Base-by-base conservation (phyloP, 2,797 vertebrate species). In the Microhierax caerulescens region DNA sequence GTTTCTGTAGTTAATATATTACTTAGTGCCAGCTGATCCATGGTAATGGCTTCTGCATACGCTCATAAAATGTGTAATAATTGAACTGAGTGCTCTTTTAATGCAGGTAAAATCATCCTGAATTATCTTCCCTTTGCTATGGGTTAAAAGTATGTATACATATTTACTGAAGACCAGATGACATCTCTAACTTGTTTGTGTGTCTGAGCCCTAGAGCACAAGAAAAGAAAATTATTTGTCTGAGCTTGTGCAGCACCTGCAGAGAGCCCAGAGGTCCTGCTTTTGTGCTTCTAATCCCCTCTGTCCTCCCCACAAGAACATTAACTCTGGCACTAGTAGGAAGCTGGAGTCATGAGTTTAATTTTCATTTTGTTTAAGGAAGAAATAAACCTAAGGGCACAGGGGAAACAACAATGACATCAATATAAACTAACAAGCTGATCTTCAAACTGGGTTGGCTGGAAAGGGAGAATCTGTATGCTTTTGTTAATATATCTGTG, bases 311-410 rank as follows among this genome's bases (percentile, higher is more conserved):
- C 67, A 48, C 48, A 69, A 85, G 83, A 90, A 56, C 73, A 86
- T 20, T 84, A 69, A 51, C 51, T 86, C 61, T 17, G 45, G 83
- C 59, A 53, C n/a, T 34, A 36, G 76, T 8, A 88, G 69, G 34
- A 86, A 78, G 57, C 53, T 78, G 54, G 24, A 82, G 91, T 50
- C 64, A 50, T 32, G 70, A 82, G 74, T 76, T 87, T 93, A 84
- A 95, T 90, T 95, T 95, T 94, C 47, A 43, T 89, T 95, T 93
- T 81, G 56, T 90, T 95, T 90, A 74, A 93, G 80, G 59, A 80
- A 82, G 83, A 56, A 51, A 37, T 34, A 90, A 82, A 90, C 85
- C 83, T 89, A 32, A 82, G 64, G 83, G 70, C 61, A 64, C 51
- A 39, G 48, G 63, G 79, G 85, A 80, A 82, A 64, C 7, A 81